Evolutionary conservation across 2,888 invertebrate species (phyloP).

Genomic region (Volucella bombylans): DNA sequence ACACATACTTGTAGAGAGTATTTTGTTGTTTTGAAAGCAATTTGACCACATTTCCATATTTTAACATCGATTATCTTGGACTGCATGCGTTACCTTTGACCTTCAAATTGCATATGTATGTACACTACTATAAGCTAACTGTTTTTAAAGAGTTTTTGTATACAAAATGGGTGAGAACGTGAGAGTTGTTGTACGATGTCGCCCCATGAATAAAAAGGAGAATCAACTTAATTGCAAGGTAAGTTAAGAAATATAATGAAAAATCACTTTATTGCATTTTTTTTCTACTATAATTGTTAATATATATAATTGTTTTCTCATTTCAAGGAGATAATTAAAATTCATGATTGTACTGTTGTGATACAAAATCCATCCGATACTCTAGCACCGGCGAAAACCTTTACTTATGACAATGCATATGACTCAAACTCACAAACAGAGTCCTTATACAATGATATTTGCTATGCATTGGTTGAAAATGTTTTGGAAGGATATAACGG

Average conservation of each 20-base stretch:
- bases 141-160: too few relatives aligned
- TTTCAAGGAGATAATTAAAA: slow-evolving; percentile 86
- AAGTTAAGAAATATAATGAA: slow-evolving; percentile 26
- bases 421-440: slow-evolving; percentile 90
- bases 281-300: slow-evolving; percentile 7
- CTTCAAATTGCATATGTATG: not conserved
- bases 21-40: not conserved
- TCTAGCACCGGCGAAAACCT: slow-evolving; percentile 86
- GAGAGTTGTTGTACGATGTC: slow-evolving; percentile 84
- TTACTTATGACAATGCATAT: slow-evolving; percentile 94
- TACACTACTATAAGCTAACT: too few relatives aligned
- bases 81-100: slow-evolving; percentile 19
- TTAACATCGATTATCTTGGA: slow-evolving; percentile 7
- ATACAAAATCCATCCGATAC: slow-evolving; percentile 86
- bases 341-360: slow-evolving; percentile 86
- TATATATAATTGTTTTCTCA: slow-evolving; percentile 38
- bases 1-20: too few relatives aligned
- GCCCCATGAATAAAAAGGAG: slow-evolving; percentile 92
- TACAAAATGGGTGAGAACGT: slow-evolving; percentile 79
- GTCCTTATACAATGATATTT: slow-evolving; percentile 93
- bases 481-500: slow-evolving; percentile 96
- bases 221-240: slow-evolving; percentile 84
- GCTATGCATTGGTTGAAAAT: slow-evolving; percentile 91
- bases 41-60: slow-evolving; percentile 5
- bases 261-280: not conserved